Percentiles rank a stretch among this genome's conserved stretches.
Evolutionary conservation across 2,888 invertebrate genomes (phyloP).

Genomic region (Campopleginae sp.): DNA sequence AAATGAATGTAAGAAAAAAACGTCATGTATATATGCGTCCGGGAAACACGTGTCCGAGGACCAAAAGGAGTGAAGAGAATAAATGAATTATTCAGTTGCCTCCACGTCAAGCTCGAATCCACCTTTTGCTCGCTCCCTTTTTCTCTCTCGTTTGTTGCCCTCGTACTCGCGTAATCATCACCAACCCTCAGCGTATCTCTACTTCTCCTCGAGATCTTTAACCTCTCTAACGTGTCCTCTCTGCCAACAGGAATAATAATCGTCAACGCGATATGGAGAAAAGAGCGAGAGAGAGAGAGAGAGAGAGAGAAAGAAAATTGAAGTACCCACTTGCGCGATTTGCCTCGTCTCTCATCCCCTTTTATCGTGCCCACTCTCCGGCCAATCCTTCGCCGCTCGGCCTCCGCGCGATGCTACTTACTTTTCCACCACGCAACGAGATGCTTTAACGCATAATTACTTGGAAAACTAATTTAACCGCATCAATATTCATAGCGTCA

Average conservation of each 20-base stretch:
- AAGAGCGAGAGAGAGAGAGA: constrained; percentile 4
- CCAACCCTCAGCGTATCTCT: constrained; percentile 36
- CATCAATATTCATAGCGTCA: constrained; percentile 75
- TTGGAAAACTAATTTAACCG: constrained; percentile 74
- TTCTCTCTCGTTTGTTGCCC: not conserved
- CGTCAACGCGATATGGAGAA: constrained; percentile 7
- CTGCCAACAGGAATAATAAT: constrained; percentile 38
- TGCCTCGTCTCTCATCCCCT: constrained; percentile 18
- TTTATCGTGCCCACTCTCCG: constrained; percentile 10
- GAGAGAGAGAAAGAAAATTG: constrained; percentile 50
- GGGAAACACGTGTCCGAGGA: constrained; percentile 40
- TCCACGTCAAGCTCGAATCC: constrained; percentile 57
- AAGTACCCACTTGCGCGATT: constrained; percentile 59
- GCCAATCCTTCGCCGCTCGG: constrained; percentile 4
- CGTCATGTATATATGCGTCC: not conserved
- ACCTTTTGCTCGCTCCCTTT: constrained; percentile 36
- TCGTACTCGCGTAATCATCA: not conserved
- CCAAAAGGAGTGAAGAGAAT: constrained; percentile 51
- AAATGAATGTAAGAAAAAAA: constrained; percentile 2
- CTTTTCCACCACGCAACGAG: constrained; percentile 63
- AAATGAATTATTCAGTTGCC: constrained; percentile 65
- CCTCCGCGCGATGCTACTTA: constrained; percentile 40
- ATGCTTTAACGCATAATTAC: constrained; percentile 71
- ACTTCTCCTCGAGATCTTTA: constrained; percentile 49
- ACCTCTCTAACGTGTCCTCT: constrained; percentile 28